Conservation (phyloP, 2,113 vertebrate genomes). For the Machaerirhynchus nigripectus region DNA sequence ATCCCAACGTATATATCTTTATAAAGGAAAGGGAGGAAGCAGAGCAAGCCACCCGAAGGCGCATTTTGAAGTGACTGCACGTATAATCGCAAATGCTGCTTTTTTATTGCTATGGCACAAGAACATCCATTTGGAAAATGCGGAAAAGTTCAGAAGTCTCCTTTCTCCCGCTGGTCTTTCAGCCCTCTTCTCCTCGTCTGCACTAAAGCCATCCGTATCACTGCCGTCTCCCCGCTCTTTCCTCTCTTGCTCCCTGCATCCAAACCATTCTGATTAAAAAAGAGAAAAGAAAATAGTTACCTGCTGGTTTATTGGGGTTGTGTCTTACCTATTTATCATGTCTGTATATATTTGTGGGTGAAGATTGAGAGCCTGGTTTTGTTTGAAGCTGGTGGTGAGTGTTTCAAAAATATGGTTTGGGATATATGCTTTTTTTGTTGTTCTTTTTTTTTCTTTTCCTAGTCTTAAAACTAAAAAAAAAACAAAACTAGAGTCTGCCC, state of each 20-base stretch:
- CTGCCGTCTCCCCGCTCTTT: not conserved
- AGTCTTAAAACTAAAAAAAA: constrained; percentile 80
- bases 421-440: constrained; percentile 64
- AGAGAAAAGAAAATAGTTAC: constrained; percentile 11
- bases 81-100: constrained; percentile 84
- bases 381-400: constrained; percentile 60
- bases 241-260: constrained; percentile 13
- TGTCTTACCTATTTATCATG: constrained; percentile 71
- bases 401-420: constrained; percentile 49
- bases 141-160: constrained; percentile 69
- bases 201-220: constrained; percentile 43
- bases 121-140: constrained; percentile 64
- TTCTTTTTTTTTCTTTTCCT: constrained; percentile 33
- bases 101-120: constrained; percentile 75
- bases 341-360: constrained; percentile 70
- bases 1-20: not conserved
- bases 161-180: constrained; percentile 10
- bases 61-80: constrained; percentile 80
- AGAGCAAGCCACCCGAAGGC: constrained; percentile 61
- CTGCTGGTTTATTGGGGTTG: constrained; percentile 50
- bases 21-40: constrained; percentile 48
- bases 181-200: constrained; percentile 38
- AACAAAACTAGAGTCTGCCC: constrained; percentile 67
- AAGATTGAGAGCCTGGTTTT: constrained; percentile 62
- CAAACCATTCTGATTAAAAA: constrained; percentile 48